Conservation (phyloP, 2,113 vertebrate genomes). For the Nannospalax galili region DNA sequence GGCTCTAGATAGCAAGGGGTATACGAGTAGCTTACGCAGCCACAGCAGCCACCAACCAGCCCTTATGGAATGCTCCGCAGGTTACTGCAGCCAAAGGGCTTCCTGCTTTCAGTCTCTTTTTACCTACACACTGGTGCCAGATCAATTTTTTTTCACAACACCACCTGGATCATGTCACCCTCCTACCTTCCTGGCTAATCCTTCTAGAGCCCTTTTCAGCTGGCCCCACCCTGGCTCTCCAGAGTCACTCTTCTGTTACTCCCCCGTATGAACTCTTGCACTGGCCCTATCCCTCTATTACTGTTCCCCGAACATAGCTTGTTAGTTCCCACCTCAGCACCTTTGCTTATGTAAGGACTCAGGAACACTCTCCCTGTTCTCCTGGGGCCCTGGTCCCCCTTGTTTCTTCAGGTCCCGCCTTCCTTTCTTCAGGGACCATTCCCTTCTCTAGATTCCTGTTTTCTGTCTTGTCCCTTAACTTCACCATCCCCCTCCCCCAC, state of each 20-base stretch:
- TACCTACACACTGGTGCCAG: not conserved
- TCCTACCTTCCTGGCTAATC: conserved; percentile 61
- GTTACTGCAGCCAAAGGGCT: not conserved
- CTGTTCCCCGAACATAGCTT: not conserved
- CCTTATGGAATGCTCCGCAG: not conserved
- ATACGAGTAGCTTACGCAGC: not conserved
- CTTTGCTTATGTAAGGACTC: not conserved
- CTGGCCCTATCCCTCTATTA: not conserved
- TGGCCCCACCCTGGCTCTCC: conserved; percentile 1
- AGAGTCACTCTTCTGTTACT: not conserved
- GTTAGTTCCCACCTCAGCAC: not conserved
- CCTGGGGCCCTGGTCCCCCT: not conserved
- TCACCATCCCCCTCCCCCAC: not conserved
- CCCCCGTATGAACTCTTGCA: not conserved
- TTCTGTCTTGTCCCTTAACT: not conserved
- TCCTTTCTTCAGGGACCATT: not conserved
- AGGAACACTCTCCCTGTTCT: not conserved
- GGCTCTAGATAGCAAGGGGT: not conserved
- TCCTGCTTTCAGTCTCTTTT: conserved; percentile 33
- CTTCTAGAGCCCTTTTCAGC: not conserved
- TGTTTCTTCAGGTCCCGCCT: not conserved
- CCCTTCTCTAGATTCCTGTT: not conserved
- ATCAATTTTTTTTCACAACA: conserved; percentile 28
- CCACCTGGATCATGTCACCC: conserved; percentile 59
- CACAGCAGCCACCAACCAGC: not conserved